phyloP scores from a whole-genome alignment of 2,888 invertebrate species.

The Nemotelus nigrinus region DNA sequence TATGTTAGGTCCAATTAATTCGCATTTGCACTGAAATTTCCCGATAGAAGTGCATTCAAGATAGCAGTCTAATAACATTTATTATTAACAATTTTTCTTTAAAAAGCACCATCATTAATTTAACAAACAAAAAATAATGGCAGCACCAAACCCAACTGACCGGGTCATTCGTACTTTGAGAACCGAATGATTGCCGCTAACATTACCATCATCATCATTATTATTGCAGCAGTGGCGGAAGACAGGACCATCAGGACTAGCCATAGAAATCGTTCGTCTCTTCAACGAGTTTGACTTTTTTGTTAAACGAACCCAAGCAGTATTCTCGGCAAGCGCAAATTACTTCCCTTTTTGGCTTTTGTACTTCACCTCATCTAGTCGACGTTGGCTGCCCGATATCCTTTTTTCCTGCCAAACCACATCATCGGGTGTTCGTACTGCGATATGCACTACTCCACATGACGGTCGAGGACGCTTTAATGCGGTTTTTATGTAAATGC shows the following conservation, averaged over 20 bases:
- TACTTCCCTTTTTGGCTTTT: conserved; percentile 44
- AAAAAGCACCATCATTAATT: not conserved
- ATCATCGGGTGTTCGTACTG: not conserved
- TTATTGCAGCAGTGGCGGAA: conserved; percentile 31
- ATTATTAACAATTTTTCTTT: not conserved
- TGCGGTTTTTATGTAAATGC: conserved; percentile 44
- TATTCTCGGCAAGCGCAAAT: conserved; percentile 44
- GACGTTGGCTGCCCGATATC: not conserved
- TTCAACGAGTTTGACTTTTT: not conserved
- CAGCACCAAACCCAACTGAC: no score
- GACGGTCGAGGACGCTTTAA: conserved; percentile 32
- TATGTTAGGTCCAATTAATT: no score
- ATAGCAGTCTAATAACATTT: no score
- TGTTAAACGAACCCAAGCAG: not conserved
- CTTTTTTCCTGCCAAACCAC: conserved; percentile 8
- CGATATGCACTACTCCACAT: conserved; percentile 31
- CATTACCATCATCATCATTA: conserved; percentile 36
- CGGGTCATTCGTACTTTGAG: not conserved
- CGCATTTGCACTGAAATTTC: no score
- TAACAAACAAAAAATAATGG: not conserved
- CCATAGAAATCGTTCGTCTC: not conserved
- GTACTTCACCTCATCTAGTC: conserved; percentile 3
- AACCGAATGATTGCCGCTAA: not conserved
- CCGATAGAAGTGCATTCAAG: no score
- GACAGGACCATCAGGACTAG: not conserved